A percentile compares a stretch with the other conserved stretches of the same genome.
Evolutionary conservation across 2,113 vertebrate species (phyloP).

Genomic region (Neolamprologus kungweensis): DNA sequence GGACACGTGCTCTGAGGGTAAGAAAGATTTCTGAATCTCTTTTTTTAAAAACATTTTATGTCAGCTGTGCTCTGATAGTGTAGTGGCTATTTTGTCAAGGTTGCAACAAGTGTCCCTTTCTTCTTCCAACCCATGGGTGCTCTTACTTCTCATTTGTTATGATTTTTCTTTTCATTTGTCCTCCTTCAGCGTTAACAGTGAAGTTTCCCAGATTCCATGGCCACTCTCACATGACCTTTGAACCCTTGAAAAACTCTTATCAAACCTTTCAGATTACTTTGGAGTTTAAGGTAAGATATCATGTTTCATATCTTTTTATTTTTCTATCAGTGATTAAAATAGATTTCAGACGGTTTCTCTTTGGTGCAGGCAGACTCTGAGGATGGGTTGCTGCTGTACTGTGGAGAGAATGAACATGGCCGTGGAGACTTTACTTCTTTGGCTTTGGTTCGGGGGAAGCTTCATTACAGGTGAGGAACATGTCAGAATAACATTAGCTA

Average conservation of each 20-base stretch:
- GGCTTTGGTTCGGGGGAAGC: conserved; percentile 74
- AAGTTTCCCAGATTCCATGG: conserved; percentile 90
- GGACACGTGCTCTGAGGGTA: conserved; percentile 80
- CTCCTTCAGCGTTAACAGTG: conserved; percentile 76
- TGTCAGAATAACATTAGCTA: neutral
- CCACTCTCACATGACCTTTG: conserved; percentile 91
- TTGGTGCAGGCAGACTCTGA: conserved; percentile 78
- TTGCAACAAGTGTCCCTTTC: neutral
- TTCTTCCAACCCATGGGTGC: neutral
- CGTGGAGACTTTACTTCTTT: conserved; percentile 89
- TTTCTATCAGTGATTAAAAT: neutral
- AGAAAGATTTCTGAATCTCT: neutral
- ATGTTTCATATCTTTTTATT: neutral
- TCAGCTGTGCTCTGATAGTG: neutral
- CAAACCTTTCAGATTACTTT: conserved; percentile 89
- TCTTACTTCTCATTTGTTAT: neutral
- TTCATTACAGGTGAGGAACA: conserved; percentile 85
- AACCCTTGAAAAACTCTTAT: conserved; percentile 92
- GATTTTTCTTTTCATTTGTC: neutral
- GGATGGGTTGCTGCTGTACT: conserved; percentile 89
- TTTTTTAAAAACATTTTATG: rapidly evolving
- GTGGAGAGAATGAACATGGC: conserved; percentile 88
- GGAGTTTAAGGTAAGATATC: conserved; percentile 86
- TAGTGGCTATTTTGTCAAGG: neutral
- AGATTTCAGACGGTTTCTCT: neutral